Conservation (phyloP, 2,113 vertebrate species). For the Sprattus sprattus region DNA sequence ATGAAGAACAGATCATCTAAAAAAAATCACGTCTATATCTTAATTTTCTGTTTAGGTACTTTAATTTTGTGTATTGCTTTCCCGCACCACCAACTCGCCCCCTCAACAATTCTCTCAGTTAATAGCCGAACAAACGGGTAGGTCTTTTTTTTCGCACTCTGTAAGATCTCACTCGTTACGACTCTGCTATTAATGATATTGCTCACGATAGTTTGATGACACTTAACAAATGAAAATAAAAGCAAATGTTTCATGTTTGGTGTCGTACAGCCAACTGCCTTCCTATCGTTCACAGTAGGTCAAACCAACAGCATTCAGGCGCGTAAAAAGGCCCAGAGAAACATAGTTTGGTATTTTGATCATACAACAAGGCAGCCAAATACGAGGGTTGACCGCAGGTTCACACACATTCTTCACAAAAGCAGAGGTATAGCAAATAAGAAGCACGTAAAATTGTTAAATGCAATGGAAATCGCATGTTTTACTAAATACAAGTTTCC, state of each 20-base stretch:
- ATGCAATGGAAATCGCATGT: neutral
- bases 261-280: neutral
- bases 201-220: neutral
- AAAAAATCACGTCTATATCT: neutral
- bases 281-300: neutral
- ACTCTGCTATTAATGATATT: neutral
- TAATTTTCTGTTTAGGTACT: neutral
- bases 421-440: neutral
- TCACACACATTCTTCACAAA: neutral
- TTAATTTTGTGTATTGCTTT: neutral
- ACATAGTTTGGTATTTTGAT: neutral
- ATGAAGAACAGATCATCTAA: neutral
- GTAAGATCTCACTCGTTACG: neutral
- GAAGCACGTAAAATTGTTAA: neutral
- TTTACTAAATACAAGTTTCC: neutral
- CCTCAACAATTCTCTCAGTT: too few relatives aligned
- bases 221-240: neutral
- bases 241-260: neutral
- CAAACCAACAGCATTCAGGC: neutral
- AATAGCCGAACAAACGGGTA: neutral
- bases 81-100: too few relatives aligned
- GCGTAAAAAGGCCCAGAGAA: neutral
- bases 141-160: neutral
- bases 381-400: neutral
- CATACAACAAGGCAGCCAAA: neutral